These are phyloP conservation scores for Drosophila mimetica DNA, from an alignment of 2,888 invertebrate genomes.

Conservation along the genomic window DNA sequence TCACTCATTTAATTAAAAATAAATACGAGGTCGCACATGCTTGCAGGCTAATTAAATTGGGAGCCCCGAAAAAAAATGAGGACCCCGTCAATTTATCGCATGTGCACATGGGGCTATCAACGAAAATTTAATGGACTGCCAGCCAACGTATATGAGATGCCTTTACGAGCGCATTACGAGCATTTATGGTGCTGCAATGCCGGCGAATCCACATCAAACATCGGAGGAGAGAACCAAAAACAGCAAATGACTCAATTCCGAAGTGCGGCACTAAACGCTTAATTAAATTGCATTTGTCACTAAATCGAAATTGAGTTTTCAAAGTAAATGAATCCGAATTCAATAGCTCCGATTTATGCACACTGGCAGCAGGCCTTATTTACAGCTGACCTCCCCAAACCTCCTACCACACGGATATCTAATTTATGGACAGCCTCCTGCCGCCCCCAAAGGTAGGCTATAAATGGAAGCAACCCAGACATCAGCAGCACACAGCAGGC, in stretches of 20 bases:
- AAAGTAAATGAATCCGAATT: slow-evolving; percentile 32
- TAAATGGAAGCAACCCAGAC: slow-evolving; percentile 51
- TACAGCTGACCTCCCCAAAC: slow-evolving; percentile 28
- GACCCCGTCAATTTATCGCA: slow-evolving; percentile 18
- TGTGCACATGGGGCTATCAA: slow-evolving; percentile 60
- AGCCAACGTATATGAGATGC: slow-evolving; percentile 47
- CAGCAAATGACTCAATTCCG: slow-evolving; percentile 25
- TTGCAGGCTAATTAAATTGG: slow-evolving; percentile 60
- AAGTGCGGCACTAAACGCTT: slow-evolving; percentile 52
- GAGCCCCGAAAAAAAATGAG: slow-evolving; percentile 22
- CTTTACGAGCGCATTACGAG: slow-evolving; percentile 60
- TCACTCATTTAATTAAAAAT: slow-evolving; percentile 37
- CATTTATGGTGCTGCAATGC: slow-evolving; percentile 38
- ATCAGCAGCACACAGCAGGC: slow-evolving; percentile 34
- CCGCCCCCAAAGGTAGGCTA: slow-evolving; percentile 25
- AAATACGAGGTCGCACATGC: slow-evolving; percentile 11
- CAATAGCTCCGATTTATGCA: slow-evolving; percentile 34
- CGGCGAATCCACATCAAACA: slow-evolving; percentile 48
- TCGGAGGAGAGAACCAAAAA: slow-evolving; percentile 12
- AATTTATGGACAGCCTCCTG: slow-evolving; percentile 45
- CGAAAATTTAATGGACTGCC: slow-evolving; percentile 68
- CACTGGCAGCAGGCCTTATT: slow-evolving; percentile 40
- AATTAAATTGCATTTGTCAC: slow-evolving; percentile 63
- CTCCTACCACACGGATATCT: slow-evolving; percentile 38
- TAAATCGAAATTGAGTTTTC: slow-evolving; percentile 50